Base-by-base conservation (phyloP, 2,888 invertebrate species). In the Drosophila kambysellisi region DNA sequence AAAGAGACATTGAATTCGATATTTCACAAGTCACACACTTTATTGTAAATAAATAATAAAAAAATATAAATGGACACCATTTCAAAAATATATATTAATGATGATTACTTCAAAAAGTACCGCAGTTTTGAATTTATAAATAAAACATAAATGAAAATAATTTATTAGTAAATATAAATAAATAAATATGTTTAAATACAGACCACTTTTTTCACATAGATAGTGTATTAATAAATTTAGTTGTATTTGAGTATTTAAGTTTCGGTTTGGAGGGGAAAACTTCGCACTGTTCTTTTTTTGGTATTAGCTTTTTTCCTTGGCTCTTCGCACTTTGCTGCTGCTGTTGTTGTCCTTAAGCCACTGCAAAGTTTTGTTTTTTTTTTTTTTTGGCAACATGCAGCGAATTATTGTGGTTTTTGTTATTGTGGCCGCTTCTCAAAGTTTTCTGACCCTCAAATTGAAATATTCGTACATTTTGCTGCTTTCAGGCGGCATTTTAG, bases 371-470 rank as follows among this genome's bases (percentile, higher is more conserved):
- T 25, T 25, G 20, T 25, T 25, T 25, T 25, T 25, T 25, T 25
- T 25, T 25, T 25, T 25, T 25, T 43, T 69, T 57, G 68, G 58
- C 74, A 67, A 30, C 50, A 58, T 60, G 39, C 76, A 61, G 39
- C 39, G 29, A 39, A 35, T 62, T 39, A 57, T 41, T 57, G 33
- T 54, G 41, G 51, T 53, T 66, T 37, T 52, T 35, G 30, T 37
- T 53, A n/a, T 32, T 67, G n/a, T 52, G 12, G 60, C 12, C 53
- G 64, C 53, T 71, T 59, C 41, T 69, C 58, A 79, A 85, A 81
- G 67, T 88, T 82, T 81, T 66, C 87, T 76, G 70, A 78, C 69
- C 88, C 84, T 56, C 88, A 90, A 85, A 85, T 88, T 85, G 85
- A 89, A 85, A 85, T 88, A 74, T 77, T 74, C 74, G 69, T 62